Evolutionary conservation across 2,113 vertebrate genomes (phyloP).

Genomic region (Mesitornis unicolor): DNA sequence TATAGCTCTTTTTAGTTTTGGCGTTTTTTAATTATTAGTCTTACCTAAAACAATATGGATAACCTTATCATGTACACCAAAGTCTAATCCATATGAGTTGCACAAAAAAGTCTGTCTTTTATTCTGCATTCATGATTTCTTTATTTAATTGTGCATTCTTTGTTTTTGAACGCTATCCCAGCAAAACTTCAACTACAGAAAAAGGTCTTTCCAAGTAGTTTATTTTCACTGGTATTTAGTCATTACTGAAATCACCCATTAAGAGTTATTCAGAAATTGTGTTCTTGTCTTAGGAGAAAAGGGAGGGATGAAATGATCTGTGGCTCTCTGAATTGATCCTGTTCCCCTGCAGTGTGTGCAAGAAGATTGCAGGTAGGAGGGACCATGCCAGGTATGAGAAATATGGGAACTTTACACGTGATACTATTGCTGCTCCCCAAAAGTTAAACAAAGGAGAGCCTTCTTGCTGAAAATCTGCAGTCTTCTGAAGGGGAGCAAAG

Average conservation of each 20-base stretch:
- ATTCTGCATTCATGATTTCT: not conserved
- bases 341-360: not conserved
- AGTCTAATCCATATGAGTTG: not conserved
- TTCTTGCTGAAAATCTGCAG: not conserved
- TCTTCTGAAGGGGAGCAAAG: not conserved
- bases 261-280: not conserved
- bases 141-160: not conserved
- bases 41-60: not conserved
- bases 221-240: not conserved
- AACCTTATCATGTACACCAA: not conserved
- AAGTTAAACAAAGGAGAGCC: not conserved
- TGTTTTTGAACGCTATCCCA: not conserved
- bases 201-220: not conserved
- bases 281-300: not conserved
- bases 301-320: not conserved
- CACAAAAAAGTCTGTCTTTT: not conserved
- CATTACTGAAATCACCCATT: not conserved
- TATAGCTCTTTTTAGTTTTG: not conserved
- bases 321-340: not conserved
- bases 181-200: not conserved
- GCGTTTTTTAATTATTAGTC: not conserved
- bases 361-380: not conserved
- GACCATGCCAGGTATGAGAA: not conserved
- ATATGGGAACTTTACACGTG: not conserved
- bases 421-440: not conserved